These are phyloP conservation scores for Cataglyphis rosenhaueri DNA, from an alignment of 2,888 invertebrate species.

Conservation along the genomic window DNA sequence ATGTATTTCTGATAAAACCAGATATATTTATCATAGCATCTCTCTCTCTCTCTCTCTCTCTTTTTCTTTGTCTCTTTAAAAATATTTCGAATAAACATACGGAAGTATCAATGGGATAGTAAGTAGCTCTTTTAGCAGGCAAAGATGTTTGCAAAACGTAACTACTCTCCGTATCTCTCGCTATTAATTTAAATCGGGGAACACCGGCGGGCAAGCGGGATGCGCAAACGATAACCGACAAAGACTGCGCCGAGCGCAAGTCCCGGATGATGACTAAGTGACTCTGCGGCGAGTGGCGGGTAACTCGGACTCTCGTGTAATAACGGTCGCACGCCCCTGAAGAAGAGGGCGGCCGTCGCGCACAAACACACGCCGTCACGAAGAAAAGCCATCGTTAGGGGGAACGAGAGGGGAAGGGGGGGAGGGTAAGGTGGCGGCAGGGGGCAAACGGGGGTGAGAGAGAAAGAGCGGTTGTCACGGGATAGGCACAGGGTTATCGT, in stretches of 20 bases:
- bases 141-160: background rate
- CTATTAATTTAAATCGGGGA: conserved; percentile 12
- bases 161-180: background rate
- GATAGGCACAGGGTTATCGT: conserved; percentile 73
- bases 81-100: background rate
- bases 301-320: conserved; percentile 63
- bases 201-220: conserved; percentile 11
- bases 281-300: conserved; percentile 67
- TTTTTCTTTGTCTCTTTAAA: background rate
- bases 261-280: conserved; percentile 78
- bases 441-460: no score
- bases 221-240: conserved; percentile 42
- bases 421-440: no score
- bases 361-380: conserved; percentile 57
- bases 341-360: conserved; percentile 70
- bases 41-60: no score
- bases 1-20: background rate
- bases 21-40: background rate
- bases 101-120: background rate
- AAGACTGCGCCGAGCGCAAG: conserved; percentile 68
- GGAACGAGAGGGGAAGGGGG: background rate
- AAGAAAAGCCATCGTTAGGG: conserved; percentile 49
- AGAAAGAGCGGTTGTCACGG: conserved; percentile 64
- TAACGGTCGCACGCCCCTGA: conserved; percentile 68
- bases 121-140: background rate